Conservation (phyloP, 2,888 invertebrate species). For the Tiphia femorata region DNA sequence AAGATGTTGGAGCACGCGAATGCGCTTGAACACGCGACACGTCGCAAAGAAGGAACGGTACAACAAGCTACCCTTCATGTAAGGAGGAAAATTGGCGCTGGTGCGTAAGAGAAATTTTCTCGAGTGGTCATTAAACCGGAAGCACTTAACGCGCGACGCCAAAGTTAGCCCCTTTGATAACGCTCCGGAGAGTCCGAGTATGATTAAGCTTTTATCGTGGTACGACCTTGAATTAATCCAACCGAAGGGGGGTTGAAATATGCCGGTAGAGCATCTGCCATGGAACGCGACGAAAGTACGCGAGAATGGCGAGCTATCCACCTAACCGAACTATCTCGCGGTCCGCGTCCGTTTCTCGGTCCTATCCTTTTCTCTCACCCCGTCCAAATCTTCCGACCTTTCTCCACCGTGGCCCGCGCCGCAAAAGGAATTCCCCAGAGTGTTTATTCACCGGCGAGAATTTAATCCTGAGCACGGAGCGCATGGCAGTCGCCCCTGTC, state of each 20-base stretch:
- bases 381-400: background rate
- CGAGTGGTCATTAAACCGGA: background rate
- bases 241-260: too few species aligned
- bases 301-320: background rate
- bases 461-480: conserved; percentile 5
- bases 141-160: background rate
- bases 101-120: background rate
- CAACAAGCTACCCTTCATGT: too few species aligned
- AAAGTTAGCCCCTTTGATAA: background rate
- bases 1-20: too few species aligned
- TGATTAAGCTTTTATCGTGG: conserved; percentile 11
- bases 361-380: too few species aligned
- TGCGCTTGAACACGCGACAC: too few species aligned
- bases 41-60: too few species aligned
- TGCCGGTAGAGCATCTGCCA: background rate
- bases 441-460: conserved; percentile 6
- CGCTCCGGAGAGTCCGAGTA: background rate
- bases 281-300: background rate
- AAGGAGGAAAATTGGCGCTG: too few species aligned
- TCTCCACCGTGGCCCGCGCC: background rate
- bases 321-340: background rate
- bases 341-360: background rate
- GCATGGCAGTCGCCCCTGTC: conserved; percentile 1
- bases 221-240: conserved; percentile 23
- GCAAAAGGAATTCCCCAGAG: background rate